Evolutionary conservation across 2,797 vertebrate species (phyloP).

Genomic region (Halcyon leucocephala): DNA sequence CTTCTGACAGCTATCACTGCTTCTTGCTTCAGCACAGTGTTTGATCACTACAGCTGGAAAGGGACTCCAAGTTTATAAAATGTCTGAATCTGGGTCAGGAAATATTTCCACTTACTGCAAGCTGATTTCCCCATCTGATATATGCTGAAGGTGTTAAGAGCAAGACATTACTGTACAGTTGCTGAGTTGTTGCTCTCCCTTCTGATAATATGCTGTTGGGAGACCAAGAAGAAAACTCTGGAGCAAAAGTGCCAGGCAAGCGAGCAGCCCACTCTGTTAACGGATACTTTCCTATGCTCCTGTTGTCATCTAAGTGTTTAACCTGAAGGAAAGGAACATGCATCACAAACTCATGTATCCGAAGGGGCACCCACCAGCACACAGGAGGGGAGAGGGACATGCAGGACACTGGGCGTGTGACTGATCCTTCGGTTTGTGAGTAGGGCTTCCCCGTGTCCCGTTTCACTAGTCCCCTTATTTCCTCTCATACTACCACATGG

Average conservation of each 20-base stretch:
- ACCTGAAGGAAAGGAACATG: not conserved
- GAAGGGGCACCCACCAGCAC: not conserved
- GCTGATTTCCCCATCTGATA: not conserved
- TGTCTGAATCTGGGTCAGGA: conserved; percentile 46
- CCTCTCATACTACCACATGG: not conserved
- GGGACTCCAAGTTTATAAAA: not conserved
- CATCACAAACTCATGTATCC: not conserved
- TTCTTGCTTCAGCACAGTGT: not conserved
- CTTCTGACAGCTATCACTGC: not conserved
- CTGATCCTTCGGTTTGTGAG: not conserved
- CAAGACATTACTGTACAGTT: not conserved
- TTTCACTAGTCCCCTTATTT: not conserved
- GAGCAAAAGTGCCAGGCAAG: not conserved
- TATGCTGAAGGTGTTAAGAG: not conserved
- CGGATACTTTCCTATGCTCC: not conserved
- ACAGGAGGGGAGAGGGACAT: not conserved
- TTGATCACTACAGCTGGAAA: conserved; percentile 13
- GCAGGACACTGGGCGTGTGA: no score
- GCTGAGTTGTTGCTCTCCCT: not conserved
- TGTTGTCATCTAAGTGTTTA: not conserved
- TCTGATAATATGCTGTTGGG: not conserved
- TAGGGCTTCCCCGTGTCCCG: not conserved
- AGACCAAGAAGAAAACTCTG: not conserved
- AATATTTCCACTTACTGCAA: conserved; percentile 35
- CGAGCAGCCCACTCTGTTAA: not conserved